phyloP scores from a whole-genome alignment of 2,113 vertebrate species.

The Alaudala cheleensis region DNA sequence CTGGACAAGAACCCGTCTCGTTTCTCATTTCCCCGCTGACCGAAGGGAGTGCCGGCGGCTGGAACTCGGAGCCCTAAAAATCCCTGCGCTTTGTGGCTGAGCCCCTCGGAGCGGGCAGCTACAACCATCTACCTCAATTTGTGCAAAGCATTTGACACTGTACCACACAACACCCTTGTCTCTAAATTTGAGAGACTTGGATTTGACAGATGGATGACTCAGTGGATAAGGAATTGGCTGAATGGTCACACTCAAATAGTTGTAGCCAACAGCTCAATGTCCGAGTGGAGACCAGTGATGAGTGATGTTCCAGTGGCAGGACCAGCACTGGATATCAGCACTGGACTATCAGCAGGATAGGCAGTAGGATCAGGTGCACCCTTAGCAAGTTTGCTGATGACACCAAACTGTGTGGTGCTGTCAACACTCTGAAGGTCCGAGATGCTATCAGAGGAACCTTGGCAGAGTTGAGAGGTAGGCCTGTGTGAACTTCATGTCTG shows the following conservation, averaged over 20 bases:
- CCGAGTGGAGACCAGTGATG: fast-evolving
- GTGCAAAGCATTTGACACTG: background rate
- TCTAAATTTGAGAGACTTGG: background rate
- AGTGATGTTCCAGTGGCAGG: background rate
- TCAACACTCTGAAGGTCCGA: background rate
- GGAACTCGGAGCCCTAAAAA: too few relatives aligned
- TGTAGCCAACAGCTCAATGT: background rate
- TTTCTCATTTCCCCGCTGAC: too few relatives aligned
- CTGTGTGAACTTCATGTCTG: background rate
- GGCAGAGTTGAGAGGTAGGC: background rate
- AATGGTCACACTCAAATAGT: background rate
- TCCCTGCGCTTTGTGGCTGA: too few relatives aligned
- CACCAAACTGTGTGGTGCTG: background rate
- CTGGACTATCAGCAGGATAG: background rate
- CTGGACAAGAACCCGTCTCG: too few relatives aligned
- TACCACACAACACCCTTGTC: too few relatives aligned
- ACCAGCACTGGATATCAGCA: background rate
- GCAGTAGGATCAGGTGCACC: background rate
- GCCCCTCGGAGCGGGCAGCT: too few relatives aligned
- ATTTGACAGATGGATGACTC: background rate
- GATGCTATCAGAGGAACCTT: background rate
- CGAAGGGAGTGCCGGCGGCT: too few relatives aligned
- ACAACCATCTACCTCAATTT: background rate
- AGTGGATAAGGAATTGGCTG: background rate
- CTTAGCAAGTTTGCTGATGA: background rate